phyloP scores from a whole-genome alignment of 2,888 invertebrate genomes.

The Drosophila engyochracea region DNA sequence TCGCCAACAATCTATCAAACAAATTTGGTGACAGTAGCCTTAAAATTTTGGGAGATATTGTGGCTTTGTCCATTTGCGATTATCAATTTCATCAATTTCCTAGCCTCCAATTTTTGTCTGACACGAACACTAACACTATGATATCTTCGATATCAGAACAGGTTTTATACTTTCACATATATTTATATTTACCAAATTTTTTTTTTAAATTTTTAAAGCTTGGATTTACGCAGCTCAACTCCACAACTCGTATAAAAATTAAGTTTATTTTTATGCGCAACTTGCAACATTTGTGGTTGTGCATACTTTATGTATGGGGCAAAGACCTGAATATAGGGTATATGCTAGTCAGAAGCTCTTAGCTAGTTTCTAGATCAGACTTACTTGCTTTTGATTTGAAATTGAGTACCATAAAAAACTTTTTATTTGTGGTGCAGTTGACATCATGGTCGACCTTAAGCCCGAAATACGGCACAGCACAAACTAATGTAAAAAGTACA shows the following conservation, averaged over 20 bases:
- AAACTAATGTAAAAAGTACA: constrained; percentile 24
- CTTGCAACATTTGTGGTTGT: neutral
- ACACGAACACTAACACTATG: neutral
- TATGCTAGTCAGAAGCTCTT: neutral
- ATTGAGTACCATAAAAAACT: neutral
- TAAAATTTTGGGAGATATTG: neutral
- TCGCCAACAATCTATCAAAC: no score
- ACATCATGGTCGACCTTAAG: constrained; percentile 40
- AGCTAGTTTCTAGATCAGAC: neutral
- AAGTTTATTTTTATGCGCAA: neutral
- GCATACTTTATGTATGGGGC: neutral
- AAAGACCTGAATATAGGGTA: neutral
- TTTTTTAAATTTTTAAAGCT: neutral
- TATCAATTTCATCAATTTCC: neutral
- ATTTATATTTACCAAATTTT: neutral
- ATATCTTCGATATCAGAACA: neutral
- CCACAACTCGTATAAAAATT: neutral
- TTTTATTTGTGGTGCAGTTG: constrained; percentile 18
- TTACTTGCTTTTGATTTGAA: neutral
- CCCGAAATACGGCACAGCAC: constrained; percentile 10
- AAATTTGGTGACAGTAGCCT: neutral
- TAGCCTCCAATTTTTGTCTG: neutral
- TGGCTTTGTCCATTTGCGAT: neutral
- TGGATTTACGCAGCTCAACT: neutral
- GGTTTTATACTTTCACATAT: neutral